A percentile compares a stretch with the other conserved stretches of the same genome.
phyloP scores from a whole-genome alignment of 2,797 vertebrate genomes.

The Pterois miles region DNA sequence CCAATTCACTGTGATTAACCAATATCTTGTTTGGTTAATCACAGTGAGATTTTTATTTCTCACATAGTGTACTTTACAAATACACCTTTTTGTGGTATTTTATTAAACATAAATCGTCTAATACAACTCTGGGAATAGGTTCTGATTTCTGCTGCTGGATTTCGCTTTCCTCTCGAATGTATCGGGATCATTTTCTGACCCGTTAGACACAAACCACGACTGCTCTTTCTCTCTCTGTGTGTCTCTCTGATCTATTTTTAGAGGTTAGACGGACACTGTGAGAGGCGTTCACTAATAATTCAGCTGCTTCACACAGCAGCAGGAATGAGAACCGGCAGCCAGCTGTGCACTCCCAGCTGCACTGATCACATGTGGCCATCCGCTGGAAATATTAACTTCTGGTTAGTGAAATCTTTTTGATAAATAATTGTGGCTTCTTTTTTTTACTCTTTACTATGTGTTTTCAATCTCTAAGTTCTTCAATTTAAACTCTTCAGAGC shows the following conservation, averaged over 20 bases:
- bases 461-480: not conserved
- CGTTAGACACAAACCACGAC: not conserved
- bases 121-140: not conserved
- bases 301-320: constrained; percentile 42
- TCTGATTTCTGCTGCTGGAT: not conserved
- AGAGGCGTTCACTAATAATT: constrained; percentile 71
- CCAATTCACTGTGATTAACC: no score
- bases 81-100: not conserved
- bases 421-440: not conserved
- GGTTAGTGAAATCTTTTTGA: constrained; percentile 26
- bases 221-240: not conserved
- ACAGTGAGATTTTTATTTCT: not conserved
- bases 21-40: not conserved
- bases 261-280: constrained; percentile 35
- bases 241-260: constrained; percentile 58
- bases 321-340: constrained; percentile 47
- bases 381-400: constrained; percentile 26
- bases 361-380: constrained; percentile 9
- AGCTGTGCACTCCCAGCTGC: constrained; percentile 32
- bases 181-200: not conserved
- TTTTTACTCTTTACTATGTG: not conserved
- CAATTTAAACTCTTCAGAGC: not conserved
- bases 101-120: not conserved
- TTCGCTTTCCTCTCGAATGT: not conserved
- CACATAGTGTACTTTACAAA: not conserved